Conservation (phyloP, 2,797 vertebrate genomes). For the Poecilia velifera region DNA sequence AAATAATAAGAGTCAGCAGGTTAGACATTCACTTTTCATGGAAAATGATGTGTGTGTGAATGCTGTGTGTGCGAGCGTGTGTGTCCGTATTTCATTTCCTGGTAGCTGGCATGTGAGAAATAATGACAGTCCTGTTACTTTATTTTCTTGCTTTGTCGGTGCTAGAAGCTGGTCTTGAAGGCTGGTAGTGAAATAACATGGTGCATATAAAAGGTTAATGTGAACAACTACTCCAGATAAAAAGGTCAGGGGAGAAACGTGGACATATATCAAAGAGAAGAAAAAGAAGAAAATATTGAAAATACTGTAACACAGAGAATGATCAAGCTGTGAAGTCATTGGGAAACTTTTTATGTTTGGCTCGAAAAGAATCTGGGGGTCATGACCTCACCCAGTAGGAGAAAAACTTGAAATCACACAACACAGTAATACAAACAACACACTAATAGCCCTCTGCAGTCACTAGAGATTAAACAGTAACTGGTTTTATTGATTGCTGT, state of each 20-base stretch:
- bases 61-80: slow-evolving; percentile 6
- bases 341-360: slow-evolving; percentile 24
- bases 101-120: slow-evolving; percentile 48
- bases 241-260: slow-evolving; percentile 72
- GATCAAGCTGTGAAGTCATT: slow-evolving; percentile 12
- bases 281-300: slow-evolving; percentile 2
- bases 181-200: slow-evolving; percentile 72
- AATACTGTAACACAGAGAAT: slow-evolving; percentile 22
- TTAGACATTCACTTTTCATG: slow-evolving; percentile 53
- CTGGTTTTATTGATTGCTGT: background rate
- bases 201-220: slow-evolving; percentile 73
- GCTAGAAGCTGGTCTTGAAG: slow-evolving; percentile 51
- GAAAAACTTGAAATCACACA: background rate
- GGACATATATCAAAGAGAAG: slow-evolving; percentile 56
- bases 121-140: slow-evolving; percentile 52
- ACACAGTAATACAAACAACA: background rate
- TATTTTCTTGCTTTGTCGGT: slow-evolving; percentile 34
- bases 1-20: slow-evolving; percentile 48
- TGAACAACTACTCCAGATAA: slow-evolving; percentile 65
- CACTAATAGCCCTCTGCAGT: background rate
- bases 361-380: slow-evolving; percentile 15
- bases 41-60: slow-evolving; percentile 20
- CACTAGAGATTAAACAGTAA: background rate
- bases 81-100: slow-evolving; percentile 54
- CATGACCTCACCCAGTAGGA: background rate